A percentile compares a stretch with the other conserved stretches of the same genome.
Conservation (phyloP, 1,140 invertebrate species). For the Drosophila ironensis region DNA sequence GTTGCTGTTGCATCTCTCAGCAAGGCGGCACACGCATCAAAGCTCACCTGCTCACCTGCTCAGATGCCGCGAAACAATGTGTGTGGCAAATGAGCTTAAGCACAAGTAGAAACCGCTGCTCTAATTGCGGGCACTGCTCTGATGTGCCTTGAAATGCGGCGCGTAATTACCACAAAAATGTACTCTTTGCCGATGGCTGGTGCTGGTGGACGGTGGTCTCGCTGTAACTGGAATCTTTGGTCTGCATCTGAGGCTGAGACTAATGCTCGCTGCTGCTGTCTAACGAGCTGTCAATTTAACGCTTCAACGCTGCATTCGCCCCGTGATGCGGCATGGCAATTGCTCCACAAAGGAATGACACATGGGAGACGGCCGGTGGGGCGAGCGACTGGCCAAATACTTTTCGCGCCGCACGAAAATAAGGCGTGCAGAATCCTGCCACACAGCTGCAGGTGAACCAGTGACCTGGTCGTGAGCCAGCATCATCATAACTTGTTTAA, state of each 20-base stretch:
- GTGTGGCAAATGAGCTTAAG: conserved; percentile 72
- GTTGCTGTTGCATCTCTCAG: neutral
- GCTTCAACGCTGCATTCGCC: conserved; percentile 70
- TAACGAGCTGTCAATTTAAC: conserved; percentile 80
- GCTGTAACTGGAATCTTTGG: neutral
- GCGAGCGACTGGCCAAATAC: conserved; percentile 63
- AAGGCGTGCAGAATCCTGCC: conserved; percentile 60
- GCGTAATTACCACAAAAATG: conserved; percentile 68
- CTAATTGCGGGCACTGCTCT: conserved; percentile 67
- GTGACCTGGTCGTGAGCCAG: conserved; percentile 77
- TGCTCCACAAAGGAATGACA: conserved; percentile 75
- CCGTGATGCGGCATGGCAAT: conserved; percentile 65
- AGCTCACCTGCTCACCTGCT: conserved; percentile 21
- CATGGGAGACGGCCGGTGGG: conserved; percentile 29
- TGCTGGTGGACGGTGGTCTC: conserved; percentile 29
- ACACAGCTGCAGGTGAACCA: conserved; percentile 68
- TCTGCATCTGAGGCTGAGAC: conserved; percentile 41
- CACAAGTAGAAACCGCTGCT: conserved; percentile 68
- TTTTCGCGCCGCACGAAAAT: conserved; percentile 77
- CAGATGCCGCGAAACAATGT: conserved; percentile 37
- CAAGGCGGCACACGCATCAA: conserved; percentile 39
- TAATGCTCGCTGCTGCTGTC: conserved; percentile 55
- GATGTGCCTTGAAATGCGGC: conserved; percentile 39
- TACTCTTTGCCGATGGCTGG: conserved; percentile 33
- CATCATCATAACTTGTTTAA: conserved; percentile 70